Conservation (phyloP, 2,113 vertebrate species). For the Thinocorus orbignyianus region DNA sequence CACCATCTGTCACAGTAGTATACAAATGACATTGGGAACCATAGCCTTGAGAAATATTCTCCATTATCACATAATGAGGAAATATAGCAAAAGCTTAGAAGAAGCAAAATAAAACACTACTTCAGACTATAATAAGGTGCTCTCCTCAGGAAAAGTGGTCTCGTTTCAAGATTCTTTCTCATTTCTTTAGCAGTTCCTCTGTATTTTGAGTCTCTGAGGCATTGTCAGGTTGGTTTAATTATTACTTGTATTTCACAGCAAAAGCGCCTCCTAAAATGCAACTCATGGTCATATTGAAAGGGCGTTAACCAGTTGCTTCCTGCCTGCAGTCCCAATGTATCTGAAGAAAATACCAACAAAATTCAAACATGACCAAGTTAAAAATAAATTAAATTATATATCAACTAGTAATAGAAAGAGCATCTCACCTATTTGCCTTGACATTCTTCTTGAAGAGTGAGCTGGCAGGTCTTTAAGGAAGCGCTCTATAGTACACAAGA, state of each 20-base stretch:
- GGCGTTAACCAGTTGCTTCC: neutral
- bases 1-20: neutral
- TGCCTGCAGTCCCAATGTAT: neutral
- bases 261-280: neutral
- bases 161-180: neutral
- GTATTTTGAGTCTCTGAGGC: neutral
- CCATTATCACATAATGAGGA: constrained; percentile 48
- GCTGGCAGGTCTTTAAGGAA: no score
- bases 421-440: neutral
- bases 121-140: neutral
- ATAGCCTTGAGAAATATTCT: constrained; percentile 48
- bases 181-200: neutral
- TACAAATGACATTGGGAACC: constrained; percentile 38
- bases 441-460: neutral
- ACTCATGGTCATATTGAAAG: neutral
- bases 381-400: constrained; percentile 39
- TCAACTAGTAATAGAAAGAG: neutral
- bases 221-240: neutral
- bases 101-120: constrained; percentile 29
- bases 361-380: neutral
- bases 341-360: neutral
- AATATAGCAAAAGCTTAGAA: constrained; percentile 27
- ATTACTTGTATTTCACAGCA: neutral
- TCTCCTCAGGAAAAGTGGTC: neutral
- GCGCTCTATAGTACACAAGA: no score